Percentiles rank a stretch among this genome's conserved stretches.
These are phyloP conservation scores for Xenus cinereus DNA, from an alignment of 2,113 vertebrate genomes.

Conservation along the genomic window DNA sequence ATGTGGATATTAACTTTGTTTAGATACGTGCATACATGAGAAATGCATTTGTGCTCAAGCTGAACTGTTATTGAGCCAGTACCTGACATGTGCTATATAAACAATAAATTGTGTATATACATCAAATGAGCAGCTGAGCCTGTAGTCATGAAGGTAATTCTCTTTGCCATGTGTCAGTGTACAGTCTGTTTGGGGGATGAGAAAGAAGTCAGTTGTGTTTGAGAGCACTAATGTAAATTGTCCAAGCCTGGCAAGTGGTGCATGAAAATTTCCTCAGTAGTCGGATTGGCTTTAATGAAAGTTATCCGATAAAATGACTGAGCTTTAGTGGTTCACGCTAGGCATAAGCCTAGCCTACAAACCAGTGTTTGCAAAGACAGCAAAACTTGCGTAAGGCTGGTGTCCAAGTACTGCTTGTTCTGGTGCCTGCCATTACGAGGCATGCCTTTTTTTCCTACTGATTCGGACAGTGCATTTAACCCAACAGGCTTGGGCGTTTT, in stretches of 20 bases:
- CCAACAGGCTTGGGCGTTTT: neutral
- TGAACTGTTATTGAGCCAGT: neutral
- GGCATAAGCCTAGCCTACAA: neutral
- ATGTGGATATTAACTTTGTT: neutral
- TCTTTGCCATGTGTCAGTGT: neutral
- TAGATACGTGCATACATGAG: neutral
- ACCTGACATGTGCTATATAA: neutral
- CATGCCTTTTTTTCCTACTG: neutral
- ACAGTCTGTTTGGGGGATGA: neutral
- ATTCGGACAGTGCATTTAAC: neutral
- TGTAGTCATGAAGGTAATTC: neutral
- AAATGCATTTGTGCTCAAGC: neutral
- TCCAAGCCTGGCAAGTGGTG: neutral
- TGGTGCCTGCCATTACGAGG: rapidly evolving
- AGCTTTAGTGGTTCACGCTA: neutral
- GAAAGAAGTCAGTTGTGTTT: neutral
- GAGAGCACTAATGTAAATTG: neutral
- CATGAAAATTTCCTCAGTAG: neutral
- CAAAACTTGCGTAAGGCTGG: neutral
- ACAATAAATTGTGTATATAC: neutral
- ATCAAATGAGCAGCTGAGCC: neutral
- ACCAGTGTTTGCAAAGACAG: neutral
- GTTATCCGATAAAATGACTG: neutral
- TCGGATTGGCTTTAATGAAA: neutral
- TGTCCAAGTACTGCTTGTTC: neutral